phyloP scores from a whole-genome alignment of 1,140 invertebrate species.

The Drosophila ogumai region DNA sequence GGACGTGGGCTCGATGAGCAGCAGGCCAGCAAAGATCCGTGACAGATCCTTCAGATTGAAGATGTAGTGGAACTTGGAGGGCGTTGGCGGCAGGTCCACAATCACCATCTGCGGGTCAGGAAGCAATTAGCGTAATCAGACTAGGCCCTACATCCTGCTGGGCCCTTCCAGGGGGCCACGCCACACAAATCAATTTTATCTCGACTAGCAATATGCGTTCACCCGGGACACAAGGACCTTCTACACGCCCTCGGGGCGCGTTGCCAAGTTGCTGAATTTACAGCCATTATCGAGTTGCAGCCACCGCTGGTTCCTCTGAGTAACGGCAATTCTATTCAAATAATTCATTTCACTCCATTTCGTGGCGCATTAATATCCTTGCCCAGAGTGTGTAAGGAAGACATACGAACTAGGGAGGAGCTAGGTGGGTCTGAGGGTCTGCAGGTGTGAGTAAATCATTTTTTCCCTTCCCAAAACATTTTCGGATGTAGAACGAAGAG shows the following conservation, averaged over 20 bases:
- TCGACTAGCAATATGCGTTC: conserved; percentile 78
- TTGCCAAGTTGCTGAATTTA: conserved; percentile 69
- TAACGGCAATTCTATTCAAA: conserved; percentile 82
- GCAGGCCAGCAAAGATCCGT: conserved; percentile 91
- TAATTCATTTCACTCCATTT: conserved; percentile 84
- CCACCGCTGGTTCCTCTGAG: conserved; percentile 47
- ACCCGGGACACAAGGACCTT: conserved; percentile 30
- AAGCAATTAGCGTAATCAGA: conserved; percentile 63
- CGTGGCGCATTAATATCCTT: conserved; percentile 82
- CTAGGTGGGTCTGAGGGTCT: background rate
- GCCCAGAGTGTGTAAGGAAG: conserved; percentile 78
- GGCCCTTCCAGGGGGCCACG: conserved; percentile 8
- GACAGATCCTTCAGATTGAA: conserved; percentile 96
- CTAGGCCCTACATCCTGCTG: conserved; percentile 20
- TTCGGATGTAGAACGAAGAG: conserved; percentile 17
- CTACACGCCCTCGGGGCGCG: conserved; percentile 9
- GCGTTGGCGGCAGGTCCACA: conserved; percentile 93
- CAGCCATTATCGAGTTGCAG: conserved; percentile 80
- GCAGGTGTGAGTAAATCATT: conserved; percentile 82
- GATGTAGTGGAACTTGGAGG: conserved; percentile 97
- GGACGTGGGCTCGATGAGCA: conserved; percentile 89
- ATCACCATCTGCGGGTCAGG: conserved; percentile 87
- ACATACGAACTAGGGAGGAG: conserved; percentile 69
- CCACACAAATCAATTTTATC: conserved; percentile 84
- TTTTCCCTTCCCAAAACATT: conserved; percentile 27